Evolutionary conservation across 2,888 invertebrate species (phyloP), one percentile per base, ranked within the genome.

Genomic region (Tortricodes alternella): DNA sequence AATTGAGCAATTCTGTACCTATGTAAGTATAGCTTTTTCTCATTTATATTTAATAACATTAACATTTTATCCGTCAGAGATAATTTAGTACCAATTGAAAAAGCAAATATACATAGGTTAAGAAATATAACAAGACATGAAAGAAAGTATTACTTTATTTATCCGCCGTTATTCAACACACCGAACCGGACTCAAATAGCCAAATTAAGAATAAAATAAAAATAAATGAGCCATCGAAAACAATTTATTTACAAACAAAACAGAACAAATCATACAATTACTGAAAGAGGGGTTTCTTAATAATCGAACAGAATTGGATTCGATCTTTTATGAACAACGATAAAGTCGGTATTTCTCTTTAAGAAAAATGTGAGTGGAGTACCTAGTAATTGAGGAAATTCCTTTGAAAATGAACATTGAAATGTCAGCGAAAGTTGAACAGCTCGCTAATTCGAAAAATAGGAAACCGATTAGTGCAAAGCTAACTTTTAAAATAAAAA

Each of bases 1-100:
- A 78, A 74, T 66, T 70, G 71, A 51, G 60, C 65, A 71, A 71
- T 68, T 71, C 24, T 15, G n/a, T 38, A 53, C 18, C 6, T 16
- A 11, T 9, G 21, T 21, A 21, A 3, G 29, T 11, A 29, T 29
- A 29, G 4, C n/a, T 29, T 29, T n/a, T n/a, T n/a, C n/a, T n/a
- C n/a, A n/a, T n/a, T n/a, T n/a, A n/a, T n/a, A n/a, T n/a, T n/a
- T n/a, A n/a, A n/a, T n/a, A n/a, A n/a, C n/a, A n/a, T n/a, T n/a
- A n/a, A n/a, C n/a, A n/a, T n/a, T n/a, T n/a, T n/a, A n/a, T n/a
- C 29, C 2, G 3, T 2, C n/a, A 29, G 11, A 2, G 0, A n/a
- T 2, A 11, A 8, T 29, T 32, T 16, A 16, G 7, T 11, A 8
- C 1, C 15, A 1, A 8, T 35, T 35, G 6, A 35, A 3, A n/a